Base-by-base conservation (phyloP, 2,888 invertebrate genomes). In the Osedax fenrisi region DNA sequence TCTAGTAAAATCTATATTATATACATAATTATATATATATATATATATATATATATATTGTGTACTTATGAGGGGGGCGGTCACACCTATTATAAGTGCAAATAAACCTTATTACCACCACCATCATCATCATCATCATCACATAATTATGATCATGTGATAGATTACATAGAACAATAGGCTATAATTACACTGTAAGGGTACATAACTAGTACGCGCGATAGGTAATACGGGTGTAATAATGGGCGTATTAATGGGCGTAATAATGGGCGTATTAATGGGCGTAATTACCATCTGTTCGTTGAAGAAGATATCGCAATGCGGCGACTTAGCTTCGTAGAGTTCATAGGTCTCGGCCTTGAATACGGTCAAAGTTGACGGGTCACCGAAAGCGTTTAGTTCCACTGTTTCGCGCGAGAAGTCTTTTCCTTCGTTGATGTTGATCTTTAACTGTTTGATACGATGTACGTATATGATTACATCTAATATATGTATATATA, bases 341-440 rank as follows among this genome's bases (percentile, higher is more conserved):
- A 76, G 23, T 21, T 76, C 73, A 41, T 75, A 76, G 69, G 74
- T 62, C 22, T 27, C 26, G 24, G 64, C 75, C 59, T 66, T 27
- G 25, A 77, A 75, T 24, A 72, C 76, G 2, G 95, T 92, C 84
- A 92, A 93, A 0, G 94, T 90, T 17, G 95, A 94, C 0, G 95
- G 94, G 84, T 94, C 92, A 17, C 94, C 94, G 81, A 90, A 91
- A 77, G 95, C 91, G 0, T 92, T 92, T 75, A 95, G 90, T 85
- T 95, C 95, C 0, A 95, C 91, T 75, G 90, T 90, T 82, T 93
- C 91, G 26, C 93, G 92, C 0, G 92, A 93, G 77, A 94, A 89
- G 72, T 93, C 93, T 85, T 95, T 95, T 77, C 91, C 90, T 84
- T 92, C 92, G 85, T 95, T 95, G 76, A 95, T 80, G 41, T 81